Evolutionary conservation across 1,140 invertebrate species (phyloP), one percentile per base, ranked within the genome.

Genomic region (Nylanderia fulva): DNA sequence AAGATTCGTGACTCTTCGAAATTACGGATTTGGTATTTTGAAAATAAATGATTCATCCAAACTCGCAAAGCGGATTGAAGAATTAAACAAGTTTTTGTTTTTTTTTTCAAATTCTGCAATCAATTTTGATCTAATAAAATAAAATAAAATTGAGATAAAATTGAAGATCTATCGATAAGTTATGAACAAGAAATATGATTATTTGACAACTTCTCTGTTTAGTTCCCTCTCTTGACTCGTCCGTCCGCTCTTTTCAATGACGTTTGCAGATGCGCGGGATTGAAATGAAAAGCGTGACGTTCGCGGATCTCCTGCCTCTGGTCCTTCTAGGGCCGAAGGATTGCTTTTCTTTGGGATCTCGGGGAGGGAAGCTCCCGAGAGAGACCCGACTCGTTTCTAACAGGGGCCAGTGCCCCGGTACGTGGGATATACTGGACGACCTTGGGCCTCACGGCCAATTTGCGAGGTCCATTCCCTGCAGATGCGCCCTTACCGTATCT

Each of bases 361-460:
- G 64, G 83, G 86, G 75, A 90, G 89, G 79, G 89, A 86, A 86
- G 84, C 84, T 85, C 86, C 71, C 82, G 68, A n/a, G 29, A 33
- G 80, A 74, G 82, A 83, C 74, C 69, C 84, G 84, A 90, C 89
- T 86, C 56, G 89, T 90, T 90, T 90, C 85, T 83, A 88, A 83
- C 87, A 88, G 92, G 93, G 93, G 94, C 94, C 94, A 94, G 91
- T 94, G 93, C 90, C 93, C 93, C 90, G 85, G 84, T 91, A 92
- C 90, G 91, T 93, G 92, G 89, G 89, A 92, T 90, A 92, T 92
- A 94, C 93, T 85, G 90, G 94, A 93, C 92, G 93, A 94, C 94
- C 94, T 95, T 94, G 94, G 91, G 91, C 86, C 93, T 94, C 93
- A 94, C 77, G 94, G 94, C 91, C 93, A 94, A 94, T 94, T 94